Evolutionary conservation across 2,888 invertebrate genomes (phyloP).

Genomic region (Oeneis ivallda): DNA sequence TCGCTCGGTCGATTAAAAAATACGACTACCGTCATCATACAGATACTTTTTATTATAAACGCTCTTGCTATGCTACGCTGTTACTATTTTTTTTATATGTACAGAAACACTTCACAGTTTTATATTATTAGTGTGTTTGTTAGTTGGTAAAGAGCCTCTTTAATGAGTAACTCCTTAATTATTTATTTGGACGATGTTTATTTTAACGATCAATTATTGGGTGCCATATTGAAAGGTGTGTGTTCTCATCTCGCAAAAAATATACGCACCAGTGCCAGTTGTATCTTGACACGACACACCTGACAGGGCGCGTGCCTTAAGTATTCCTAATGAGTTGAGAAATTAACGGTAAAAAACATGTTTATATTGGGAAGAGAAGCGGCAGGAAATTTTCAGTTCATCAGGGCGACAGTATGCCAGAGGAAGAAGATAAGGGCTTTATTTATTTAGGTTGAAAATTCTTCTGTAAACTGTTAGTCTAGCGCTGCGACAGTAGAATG

Average conservation of each 20-base stretch:
- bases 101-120: not conserved
- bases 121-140: not conserved
- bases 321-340: conserved; percentile 26
- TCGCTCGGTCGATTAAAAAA: too few species aligned
- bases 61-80: too few species aligned
- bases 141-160: not conserved
- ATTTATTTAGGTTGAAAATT: too few species aligned
- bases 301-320: conserved; percentile 27
- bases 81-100: not conserved
- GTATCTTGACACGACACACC: conserved; percentile 13
- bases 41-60: too few species aligned
- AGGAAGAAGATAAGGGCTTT: too few species aligned
- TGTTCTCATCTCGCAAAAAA: conserved; percentile 22
- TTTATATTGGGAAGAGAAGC: not conserved
- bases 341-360: conserved; percentile 30
- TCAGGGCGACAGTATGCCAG: too few species aligned
- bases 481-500: too few species aligned
- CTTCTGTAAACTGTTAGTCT: too few species aligned
- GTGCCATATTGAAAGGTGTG: conserved; percentile 32
- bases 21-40: too few species aligned
- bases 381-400: too few species aligned
- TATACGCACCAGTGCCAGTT: conserved; percentile 21
- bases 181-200: conserved; percentile 26
- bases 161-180: conserved; percentile 19
- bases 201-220: conserved; percentile 26